phyloP scores from a whole-genome alignment of 2,797 vertebrate genomes.

The Lagodon rhomboides region DNA sequence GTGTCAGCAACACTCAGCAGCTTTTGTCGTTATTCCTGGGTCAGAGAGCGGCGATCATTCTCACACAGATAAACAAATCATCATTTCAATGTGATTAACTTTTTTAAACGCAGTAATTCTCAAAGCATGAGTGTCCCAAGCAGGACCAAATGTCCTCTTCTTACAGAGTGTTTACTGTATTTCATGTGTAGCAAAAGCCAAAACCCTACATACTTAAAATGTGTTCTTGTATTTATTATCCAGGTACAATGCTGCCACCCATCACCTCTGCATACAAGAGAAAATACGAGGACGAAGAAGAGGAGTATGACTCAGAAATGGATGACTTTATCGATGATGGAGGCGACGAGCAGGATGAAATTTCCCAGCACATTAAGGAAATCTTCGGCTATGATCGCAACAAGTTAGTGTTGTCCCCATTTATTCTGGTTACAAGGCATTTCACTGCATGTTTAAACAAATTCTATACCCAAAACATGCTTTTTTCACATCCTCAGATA shows the following conservation, averaged over 20 bases:
- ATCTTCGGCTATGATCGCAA: slow-evolving; percentile 96
- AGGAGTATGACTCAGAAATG: slow-evolving; percentile 98
- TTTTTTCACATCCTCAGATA: slow-evolving; percentile 86
- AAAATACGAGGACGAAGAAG: slow-evolving; percentile 90
- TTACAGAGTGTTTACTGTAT: neutral
- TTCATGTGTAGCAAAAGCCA: neutral
- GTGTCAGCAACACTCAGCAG: slow-evolving; percentile 58
- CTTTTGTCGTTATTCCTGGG: slow-evolving; percentile 47
- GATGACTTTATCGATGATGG: slow-evolving; percentile 98
- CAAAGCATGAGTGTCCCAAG: neutral
- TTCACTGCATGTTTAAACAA: neutral
- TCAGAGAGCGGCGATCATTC: slow-evolving; percentile 31
- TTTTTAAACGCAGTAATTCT: neutral
- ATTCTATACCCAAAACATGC: neutral
- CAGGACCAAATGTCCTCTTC: neutral
- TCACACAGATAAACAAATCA: slow-evolving; percentile 21
- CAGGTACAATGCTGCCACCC: slow-evolving; percentile 86
- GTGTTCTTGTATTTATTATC: slow-evolving; percentile 14
- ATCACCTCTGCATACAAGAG: slow-evolving; percentile 92
- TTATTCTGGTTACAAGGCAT: neutral
- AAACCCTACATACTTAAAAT: neutral
- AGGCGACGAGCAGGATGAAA: slow-evolving; percentile 91
- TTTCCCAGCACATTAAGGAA: slow-evolving; percentile 96
- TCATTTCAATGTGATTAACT: slow-evolving; percentile 10
- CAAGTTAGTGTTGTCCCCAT: slow-evolving; percentile 80